Base-by-base conservation (phyloP, 2,888 invertebrate genomes). In the Muscina levida region DNA sequence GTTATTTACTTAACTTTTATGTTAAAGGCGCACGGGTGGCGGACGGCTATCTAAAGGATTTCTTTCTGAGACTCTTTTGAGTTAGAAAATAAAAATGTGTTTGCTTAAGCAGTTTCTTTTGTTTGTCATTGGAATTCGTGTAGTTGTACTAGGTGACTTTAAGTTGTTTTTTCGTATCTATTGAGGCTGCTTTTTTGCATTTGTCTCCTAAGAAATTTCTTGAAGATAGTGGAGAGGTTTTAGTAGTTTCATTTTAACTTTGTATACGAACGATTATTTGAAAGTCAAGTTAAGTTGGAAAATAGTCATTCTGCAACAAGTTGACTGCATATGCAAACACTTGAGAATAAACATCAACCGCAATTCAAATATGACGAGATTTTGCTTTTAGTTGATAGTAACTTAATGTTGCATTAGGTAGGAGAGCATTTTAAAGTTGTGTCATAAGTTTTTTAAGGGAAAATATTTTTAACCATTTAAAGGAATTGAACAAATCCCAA, bases 261-360 rank as follows among this genome's bases (percentile, higher is more conserved):
- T 8, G 3, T 31, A 31, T 11, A 22, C 26, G 37, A 24, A 51
- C 48, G 39, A 13, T 8, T 13, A 67, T 76, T 73, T 39, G 53
- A 31, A 51, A 73, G 56, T 70, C 31, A 75, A 79, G 67, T 70
- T 46, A 48, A 19, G 48, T 8, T 4, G 4, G 42, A 66, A 73
- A 42, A 72, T 46, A 70, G 73, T 74, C 75, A 68, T 72, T 76
- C 39, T 68, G 72, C 72, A 70, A 67, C 66, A 59, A 82, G 82
- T 78, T 78, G 77, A 71, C 75, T 79, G 67, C n/a, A n/a, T n/a
- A n/a, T 72, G 86, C 86, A 87, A 88, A 88, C 87, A 88, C 87
- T 87, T 87, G 84, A 85, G 44, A n/a, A n/a, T n/a, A n/a, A n/a
- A n/a, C n/a, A 39, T 15, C 44, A 17, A 79, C 56, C 68, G 65